These are phyloP conservation scores for Lasiurus borealis DNA, from an alignment of 2,113 vertebrate genomes.

Conservation along the genomic window DNA sequence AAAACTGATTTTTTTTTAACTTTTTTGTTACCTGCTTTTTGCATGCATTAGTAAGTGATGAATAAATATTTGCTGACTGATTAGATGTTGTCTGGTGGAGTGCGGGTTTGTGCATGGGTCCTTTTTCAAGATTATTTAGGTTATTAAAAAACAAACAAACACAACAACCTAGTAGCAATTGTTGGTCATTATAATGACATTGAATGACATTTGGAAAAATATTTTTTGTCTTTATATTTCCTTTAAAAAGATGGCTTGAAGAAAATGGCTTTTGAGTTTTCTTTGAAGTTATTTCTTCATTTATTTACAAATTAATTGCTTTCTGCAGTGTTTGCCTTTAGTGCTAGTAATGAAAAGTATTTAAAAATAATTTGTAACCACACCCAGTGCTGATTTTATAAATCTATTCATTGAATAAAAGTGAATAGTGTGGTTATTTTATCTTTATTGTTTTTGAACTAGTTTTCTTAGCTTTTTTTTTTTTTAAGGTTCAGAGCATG, in stretches of 20 bases:
- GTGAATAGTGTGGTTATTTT: conserved; percentile 29
- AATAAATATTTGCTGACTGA: not conserved
- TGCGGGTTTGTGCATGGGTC: not conserved
- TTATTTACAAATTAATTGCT: conserved; percentile 64
- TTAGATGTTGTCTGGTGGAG: not conserved
- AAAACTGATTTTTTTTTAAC: not conserved
- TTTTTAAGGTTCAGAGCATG: not conserved
- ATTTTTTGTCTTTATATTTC: conserved; percentile 48
- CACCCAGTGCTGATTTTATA: not conserved
- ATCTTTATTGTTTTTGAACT: not conserved
- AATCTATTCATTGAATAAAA: conserved; percentile 30
- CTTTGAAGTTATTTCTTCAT: conserved; percentile 44
- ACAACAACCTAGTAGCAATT: not conserved
- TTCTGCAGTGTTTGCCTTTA: conserved; percentile 45
- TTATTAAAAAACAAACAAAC: not conserved
- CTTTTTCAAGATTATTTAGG: not conserved
- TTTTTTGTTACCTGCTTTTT: not conserved
- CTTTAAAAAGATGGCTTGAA: conserved; percentile 43
- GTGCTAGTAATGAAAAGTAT: conserved; percentile 44
- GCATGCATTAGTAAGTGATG: not conserved
- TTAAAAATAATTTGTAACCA: conserved; percentile 53
- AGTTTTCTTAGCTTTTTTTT: not conserved
- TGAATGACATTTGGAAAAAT: not conserved
- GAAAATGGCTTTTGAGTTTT: conserved; percentile 49
- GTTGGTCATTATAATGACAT: not conserved